Evolutionary conservation across 2,888 invertebrate genomes (phyloP).

Genomic region (Poecilus cupreus): DNA sequence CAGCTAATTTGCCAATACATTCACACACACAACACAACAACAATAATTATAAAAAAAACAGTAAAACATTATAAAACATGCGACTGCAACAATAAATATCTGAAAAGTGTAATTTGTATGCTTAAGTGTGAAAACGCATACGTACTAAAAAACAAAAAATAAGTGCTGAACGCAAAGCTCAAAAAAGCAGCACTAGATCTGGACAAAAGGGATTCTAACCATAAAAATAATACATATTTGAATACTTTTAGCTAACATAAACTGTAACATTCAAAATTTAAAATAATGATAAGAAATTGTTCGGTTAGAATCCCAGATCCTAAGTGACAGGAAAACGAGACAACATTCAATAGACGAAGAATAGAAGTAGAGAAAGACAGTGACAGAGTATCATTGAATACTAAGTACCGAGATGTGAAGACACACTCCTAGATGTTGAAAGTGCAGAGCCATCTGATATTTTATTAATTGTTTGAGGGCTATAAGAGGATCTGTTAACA

Average conservation of each 20-base stretch:
- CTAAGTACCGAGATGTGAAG: constrained; percentile 58
- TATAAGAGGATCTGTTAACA: constrained; percentile 49
- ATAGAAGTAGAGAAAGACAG: constrained; percentile 65
- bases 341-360: constrained; percentile 70
- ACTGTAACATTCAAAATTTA: no score
- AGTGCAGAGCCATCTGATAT: constrained; percentile 71
- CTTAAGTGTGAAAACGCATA: constrained; percentile 16
- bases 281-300: neutral
- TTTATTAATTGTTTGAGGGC: constrained; percentile 57
- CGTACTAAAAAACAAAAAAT: constrained; percentile 31
- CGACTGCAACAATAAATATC: neutral
- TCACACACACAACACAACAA: no score
- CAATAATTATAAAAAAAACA: constrained; percentile 33
- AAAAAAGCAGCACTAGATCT: constrained; percentile 46
- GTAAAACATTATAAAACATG: neutral
- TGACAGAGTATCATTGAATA: constrained; percentile 47
- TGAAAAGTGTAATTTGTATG: constrained; percentile 8
- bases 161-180: constrained; percentile 35
- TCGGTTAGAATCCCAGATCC: constrained; percentile 27
- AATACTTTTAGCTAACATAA: neutral
- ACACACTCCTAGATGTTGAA: constrained; percentile 69
- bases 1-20: neutral
- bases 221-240: neutral
- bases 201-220: constrained; percentile 41
- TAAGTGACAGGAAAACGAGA: constrained; percentile 44